A percentile compares a stretch with the other conserved stretches of the same genome.
These are phyloP conservation scores for Kradibia gibbosae DNA, from an alignment of 1,140 invertebrate genomes.

Conservation along the genomic window DNA sequence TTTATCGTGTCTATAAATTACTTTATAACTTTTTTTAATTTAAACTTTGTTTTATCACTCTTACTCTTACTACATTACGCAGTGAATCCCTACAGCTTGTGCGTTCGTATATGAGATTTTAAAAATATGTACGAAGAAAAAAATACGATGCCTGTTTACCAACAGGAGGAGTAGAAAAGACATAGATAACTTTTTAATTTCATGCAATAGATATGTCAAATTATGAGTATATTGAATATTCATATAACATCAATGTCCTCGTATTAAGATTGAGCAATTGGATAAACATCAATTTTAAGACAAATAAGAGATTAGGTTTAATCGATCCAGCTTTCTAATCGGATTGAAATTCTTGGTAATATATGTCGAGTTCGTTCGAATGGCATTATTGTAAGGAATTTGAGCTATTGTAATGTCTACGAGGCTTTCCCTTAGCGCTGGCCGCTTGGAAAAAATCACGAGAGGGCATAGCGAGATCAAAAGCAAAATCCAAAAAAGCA, in stretches of 20 bases:
- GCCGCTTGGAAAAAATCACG: neutral
- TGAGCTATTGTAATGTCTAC: neutral
- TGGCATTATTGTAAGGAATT: neutral
- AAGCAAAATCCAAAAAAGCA: too few species aligned
- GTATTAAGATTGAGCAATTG: too few species aligned
- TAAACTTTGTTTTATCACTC: neutral
- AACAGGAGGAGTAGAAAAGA: neutral
- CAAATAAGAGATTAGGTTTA: neutral
- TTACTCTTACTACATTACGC: neutral
- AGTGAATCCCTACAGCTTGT: neutral
- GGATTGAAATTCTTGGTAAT: neutral
- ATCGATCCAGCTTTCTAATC: neutral
- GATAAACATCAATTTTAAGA: neutral
- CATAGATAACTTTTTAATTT: too few species aligned
- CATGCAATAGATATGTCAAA: too few species aligned
- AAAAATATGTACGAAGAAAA: neutral
- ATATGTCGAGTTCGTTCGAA: neutral
- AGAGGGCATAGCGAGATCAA: neutral
- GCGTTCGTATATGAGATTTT: neutral
- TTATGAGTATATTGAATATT: too few species aligned
- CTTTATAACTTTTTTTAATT: conserved; percentile 1
- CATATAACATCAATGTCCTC: too few species aligned
- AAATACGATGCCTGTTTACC: neutral
- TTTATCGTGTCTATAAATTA: neutral
- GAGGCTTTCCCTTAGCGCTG: neutral